phyloP scores from a whole-genome alignment of 2,113 vertebrate genomes.

The Gallinago jamesoni region DNA sequence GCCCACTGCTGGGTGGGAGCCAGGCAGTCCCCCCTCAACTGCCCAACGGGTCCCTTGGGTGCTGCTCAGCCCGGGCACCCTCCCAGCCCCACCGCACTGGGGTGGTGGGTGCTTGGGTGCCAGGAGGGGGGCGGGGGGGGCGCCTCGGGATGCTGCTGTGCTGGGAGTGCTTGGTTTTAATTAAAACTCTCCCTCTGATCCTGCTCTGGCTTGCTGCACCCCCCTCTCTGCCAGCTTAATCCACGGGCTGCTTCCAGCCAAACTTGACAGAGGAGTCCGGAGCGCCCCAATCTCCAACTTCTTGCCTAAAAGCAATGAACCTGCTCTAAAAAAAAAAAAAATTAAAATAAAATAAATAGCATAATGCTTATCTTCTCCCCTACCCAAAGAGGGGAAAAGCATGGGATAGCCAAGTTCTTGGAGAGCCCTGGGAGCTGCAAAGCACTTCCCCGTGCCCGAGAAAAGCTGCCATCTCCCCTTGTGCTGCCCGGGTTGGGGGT shows the following conservation, averaged over 20 bases:
- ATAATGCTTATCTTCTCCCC: not conserved
- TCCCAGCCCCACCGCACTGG: not conserved
- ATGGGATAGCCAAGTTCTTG: not conserved
- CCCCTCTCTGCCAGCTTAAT: not conserved
- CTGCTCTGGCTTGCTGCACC: not conserved
- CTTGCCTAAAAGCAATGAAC: not conserved
- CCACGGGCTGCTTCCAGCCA: not conserved
- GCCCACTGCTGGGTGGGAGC: not conserved
- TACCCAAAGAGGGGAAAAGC: not conserved
- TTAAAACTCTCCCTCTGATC: not conserved
- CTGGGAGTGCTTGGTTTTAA: not conserved
- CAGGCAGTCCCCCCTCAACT: not conserved
- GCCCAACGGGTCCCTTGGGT: not conserved
- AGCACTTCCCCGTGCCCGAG: no score
- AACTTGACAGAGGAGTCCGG: not conserved
- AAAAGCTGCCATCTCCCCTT: not conserved
- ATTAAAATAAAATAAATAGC: not conserved
- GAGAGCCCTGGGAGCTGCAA: not conserved
- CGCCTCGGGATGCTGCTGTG: not conserved
- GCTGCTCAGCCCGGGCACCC: not conserved
- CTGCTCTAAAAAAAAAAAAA: not conserved
- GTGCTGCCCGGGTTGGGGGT: not conserved
- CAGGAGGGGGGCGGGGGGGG: not conserved
- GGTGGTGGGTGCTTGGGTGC: not conserved
- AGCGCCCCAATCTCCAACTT: not conserved